Conservation (phyloP, 1,140 invertebrate species). For the Drosophila simulans region DNA sequence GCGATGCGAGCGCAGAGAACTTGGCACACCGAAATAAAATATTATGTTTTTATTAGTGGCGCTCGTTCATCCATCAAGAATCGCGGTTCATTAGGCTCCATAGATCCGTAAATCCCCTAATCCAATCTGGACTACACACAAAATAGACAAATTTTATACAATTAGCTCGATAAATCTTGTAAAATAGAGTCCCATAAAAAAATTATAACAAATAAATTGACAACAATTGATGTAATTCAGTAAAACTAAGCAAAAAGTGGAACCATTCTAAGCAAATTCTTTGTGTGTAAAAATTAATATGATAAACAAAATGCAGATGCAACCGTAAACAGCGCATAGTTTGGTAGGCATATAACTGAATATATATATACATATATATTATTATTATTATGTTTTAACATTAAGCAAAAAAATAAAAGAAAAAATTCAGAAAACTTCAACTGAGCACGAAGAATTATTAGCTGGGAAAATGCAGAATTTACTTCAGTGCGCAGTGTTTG, state of each 20-base stretch:
- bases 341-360: conserved; percentile 66
- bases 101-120: background rate
- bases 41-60: conserved; percentile 52
- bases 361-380: conserved; percentile 48
- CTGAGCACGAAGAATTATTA: conserved; percentile 22
- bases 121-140: conserved; percentile 28
- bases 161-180: conserved; percentile 40
- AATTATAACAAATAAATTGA: conserved; percentile 41
- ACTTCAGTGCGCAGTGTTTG: conserved; percentile 10
- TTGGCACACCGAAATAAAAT: conserved; percentile 29
- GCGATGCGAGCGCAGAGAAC: background rate
- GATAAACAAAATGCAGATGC: conserved; percentile 26
- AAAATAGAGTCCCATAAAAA: conserved; percentile 46
- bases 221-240: conserved; percentile 47
- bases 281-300: conserved; percentile 62
- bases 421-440: conserved; percentile 64
- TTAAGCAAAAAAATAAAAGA: conserved; percentile 60
- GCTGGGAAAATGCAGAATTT: conserved; percentile 21
- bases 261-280: conserved; percentile 46
- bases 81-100: conserved; percentile 24
- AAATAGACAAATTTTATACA: conserved; percentile 73
- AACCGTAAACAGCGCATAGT: conserved; percentile 69
- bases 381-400: conserved; percentile 76
- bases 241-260: conserved; percentile 21
- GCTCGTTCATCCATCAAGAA: conserved; percentile 33